Percentiles rank a stretch among this genome's conserved stretches.
These are phyloP conservation scores for Caenorhabditis remanei DNA, from an alignment of 1,140 invertebrate genomes.

Conservation along the genomic window DNA sequence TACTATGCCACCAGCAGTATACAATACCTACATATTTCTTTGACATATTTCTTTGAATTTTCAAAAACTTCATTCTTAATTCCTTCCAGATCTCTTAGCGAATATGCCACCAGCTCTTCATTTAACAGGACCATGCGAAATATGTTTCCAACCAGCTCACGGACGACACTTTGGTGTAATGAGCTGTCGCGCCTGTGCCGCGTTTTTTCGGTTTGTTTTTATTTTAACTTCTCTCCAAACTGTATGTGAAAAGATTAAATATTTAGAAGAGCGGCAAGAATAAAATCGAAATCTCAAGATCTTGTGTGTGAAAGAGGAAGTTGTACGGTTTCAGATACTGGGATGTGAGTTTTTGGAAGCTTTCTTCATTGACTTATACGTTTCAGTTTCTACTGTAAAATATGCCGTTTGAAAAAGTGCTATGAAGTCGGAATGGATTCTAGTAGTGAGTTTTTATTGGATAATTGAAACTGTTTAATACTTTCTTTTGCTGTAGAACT, in stretches of 20 bases:
- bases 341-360: not conserved
- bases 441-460: not conserved
- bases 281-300: slow-evolving; percentile 5
- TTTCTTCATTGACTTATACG: not conserved
- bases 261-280: not conserved
- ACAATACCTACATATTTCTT: no score
- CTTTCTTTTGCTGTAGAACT: no score
- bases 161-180: slow-evolving; percentile 57
- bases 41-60: no score
- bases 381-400: slow-evolving; percentile 35
- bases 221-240: no score
- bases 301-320: not conserved
- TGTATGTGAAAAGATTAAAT: not conserved
- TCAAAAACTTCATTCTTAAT: no score
- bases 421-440: slow-evolving; percentile 41
- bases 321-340: not conserved
- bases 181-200: slow-evolving; percentile 54
- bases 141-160: slow-evolving; percentile 45
- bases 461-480: no score
- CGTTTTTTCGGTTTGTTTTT: slow-evolving; percentile 46
- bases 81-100: no score
- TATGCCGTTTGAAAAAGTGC: slow-evolving; percentile 40
- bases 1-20: no score
- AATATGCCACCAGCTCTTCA: not conserved
- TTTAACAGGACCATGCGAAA: slow-evolving; percentile 7